A percentile compares a stretch with the other conserved stretches of the same genome.
These are phyloP conservation scores for Nephrotoma flavescens DNA, from an alignment of 2,888 invertebrate genomes.

Conservation along the genomic window DNA sequence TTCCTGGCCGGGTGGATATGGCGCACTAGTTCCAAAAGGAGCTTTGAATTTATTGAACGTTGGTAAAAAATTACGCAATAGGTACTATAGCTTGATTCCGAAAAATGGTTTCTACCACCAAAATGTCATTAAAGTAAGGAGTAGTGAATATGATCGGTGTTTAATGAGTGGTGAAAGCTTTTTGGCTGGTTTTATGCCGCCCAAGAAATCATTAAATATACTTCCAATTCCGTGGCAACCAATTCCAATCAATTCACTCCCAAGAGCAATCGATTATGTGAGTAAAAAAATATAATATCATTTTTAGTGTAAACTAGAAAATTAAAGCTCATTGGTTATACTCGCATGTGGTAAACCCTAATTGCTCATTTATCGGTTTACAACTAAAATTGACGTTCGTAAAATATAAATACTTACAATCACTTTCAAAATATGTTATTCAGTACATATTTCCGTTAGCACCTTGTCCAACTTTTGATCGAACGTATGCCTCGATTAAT, in stretches of 20 bases:
- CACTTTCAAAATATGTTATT: slow-evolving; percentile 16
- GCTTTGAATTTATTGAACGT: slow-evolving; percentile 58
- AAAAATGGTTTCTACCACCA: slow-evolving; percentile 41
- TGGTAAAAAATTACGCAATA: slow-evolving; percentile 52
- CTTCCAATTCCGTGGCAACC: slow-evolving; percentile 61
- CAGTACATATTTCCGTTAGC: slow-evolving; percentile 30
- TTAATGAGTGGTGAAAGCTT: slow-evolving; percentile 73
- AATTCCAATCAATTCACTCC: slow-evolving; percentile 67
- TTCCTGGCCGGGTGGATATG: slow-evolving; percentile 69
- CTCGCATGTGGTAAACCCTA: background rate
- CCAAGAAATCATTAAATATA: slow-evolving; percentile 25
- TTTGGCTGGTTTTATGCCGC: slow-evolving; percentile 52
- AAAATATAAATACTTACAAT: too few relatives aligned
- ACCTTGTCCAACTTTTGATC: slow-evolving; percentile 38
- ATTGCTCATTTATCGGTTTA: background rate
- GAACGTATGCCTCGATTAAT: slow-evolving; percentile 18
- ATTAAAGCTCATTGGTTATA: too few relatives aligned
- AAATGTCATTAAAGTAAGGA: slow-evolving; percentile 44
- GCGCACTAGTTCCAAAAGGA: slow-evolving; percentile 66
- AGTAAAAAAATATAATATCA: slow-evolving; percentile 15
- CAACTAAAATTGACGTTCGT: too few relatives aligned
- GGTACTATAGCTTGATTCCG: slow-evolving; percentile 53
- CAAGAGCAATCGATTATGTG: slow-evolving; percentile 56
- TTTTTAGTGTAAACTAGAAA: too few relatives aligned
- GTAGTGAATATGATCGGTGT: slow-evolving; percentile 72